These are phyloP conservation scores for Desmophyllum pertusum DNA, from an alignment of 92 coral and sea anemone genomes.

Conservation along the genomic window DNA sequence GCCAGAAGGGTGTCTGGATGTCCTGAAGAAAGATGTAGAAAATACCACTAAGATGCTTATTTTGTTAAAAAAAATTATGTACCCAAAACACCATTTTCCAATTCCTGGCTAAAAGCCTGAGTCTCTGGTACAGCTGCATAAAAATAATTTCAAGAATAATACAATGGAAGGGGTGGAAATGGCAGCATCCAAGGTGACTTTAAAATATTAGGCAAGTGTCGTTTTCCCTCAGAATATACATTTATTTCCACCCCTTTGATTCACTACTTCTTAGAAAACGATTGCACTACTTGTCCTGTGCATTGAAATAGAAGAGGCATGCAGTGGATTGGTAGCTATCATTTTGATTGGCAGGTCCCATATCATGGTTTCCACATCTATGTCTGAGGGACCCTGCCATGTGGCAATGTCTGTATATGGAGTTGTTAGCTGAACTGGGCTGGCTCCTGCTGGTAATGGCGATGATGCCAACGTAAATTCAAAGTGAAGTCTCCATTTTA, in stretches of 20 bases:
- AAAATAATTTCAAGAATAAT: background rate
- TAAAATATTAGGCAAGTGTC: background rate
- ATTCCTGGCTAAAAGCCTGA: background rate
- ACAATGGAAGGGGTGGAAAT: background rate
- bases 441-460: conserved; percentile 77
- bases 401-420: conserved; percentile 79
- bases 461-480: conserved; percentile 87
- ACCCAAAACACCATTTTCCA: background rate
- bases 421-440: conserved; percentile 73
- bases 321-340: conserved; percentile 89
- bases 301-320: conserved; percentile 91
- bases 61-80: background rate
- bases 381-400: conserved; percentile 87
- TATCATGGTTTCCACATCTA: conserved; percentile 89
- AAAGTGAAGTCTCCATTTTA: conserved; percentile 96
- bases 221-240: background rate
- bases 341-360: conserved; percentile 98
- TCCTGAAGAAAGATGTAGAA: background rate
- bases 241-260: background rate
- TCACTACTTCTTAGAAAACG: conserved; percentile 52
- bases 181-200: background rate
- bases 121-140: background rate
- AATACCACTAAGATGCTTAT: background rate
- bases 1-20: background rate
- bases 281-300: conserved; percentile 72